These are phyloP conservation scores for Alfaro cultratus DNA, from an alignment of 2,797 vertebrate species.

Conservation along the genomic window DNA sequence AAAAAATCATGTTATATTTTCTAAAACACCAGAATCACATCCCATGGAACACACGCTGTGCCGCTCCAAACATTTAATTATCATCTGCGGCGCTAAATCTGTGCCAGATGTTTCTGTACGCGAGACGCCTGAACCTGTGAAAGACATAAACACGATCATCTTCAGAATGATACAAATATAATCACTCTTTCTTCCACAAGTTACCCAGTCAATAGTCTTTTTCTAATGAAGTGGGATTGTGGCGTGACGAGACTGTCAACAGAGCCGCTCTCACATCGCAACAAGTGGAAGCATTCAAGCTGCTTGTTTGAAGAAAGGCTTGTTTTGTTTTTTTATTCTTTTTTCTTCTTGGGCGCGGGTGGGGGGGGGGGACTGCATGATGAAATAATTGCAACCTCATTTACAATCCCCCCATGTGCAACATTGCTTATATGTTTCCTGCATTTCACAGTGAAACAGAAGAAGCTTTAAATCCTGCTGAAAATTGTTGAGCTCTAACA, in stretches of 20 bases:
- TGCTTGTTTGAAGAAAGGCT: slow-evolving; percentile 44
- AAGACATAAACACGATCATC: background rate
- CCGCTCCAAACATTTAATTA: slow-evolving; percentile 15
- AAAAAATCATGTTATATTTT: slow-evolving; percentile 1
- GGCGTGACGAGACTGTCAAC: slow-evolving; percentile 28
- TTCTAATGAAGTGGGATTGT: slow-evolving; percentile 5
- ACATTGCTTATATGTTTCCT: slow-evolving; percentile 19
- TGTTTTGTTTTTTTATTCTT: background rate
- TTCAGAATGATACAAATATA: background rate
- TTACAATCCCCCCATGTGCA: slow-evolving; percentile 34
- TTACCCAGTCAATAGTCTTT: background rate
- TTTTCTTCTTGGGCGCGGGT: background rate
- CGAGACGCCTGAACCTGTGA: background rate
- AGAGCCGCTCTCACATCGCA: slow-evolving; percentile 29
- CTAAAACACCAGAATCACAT: slow-evolving; percentile 7
- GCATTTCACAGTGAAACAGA: slow-evolving; percentile 28
- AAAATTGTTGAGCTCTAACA: slow-evolving; percentile 36
- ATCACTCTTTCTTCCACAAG: slow-evolving; percentile 3
- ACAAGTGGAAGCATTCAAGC: slow-evolving; percentile 57
- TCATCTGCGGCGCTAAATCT: slow-evolving; percentile 2
- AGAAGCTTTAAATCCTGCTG: slow-evolving; percentile 22
- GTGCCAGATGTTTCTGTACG: background rate
- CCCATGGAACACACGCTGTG: slow-evolving; percentile 1
- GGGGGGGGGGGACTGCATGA: slow-evolving; percentile 30
- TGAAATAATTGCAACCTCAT: slow-evolving; percentile 63